These are phyloP conservation scores for Sinonovacula constricta DNA, from an alignment of 1,140 invertebrate species.

Conservation along the genomic window DNA sequence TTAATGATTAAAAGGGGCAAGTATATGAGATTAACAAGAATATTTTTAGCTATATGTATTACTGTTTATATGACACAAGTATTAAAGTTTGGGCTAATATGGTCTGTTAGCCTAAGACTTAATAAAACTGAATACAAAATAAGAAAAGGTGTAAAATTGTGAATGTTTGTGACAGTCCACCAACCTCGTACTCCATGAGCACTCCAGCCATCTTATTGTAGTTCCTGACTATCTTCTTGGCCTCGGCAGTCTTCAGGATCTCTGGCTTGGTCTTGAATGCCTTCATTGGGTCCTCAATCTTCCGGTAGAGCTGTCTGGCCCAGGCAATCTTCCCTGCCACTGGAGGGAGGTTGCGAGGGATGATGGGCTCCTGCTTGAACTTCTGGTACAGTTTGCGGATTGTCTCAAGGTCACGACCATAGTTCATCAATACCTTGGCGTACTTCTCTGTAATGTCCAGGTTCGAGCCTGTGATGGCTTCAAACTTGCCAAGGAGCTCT, in stretches of 20 bases:
- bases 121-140: too few relatives aligned
- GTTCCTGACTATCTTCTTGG: conserved; percentile 80
- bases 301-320: conserved; percentile 79
- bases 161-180: not conserved
- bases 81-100: too few relatives aligned
- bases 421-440: conserved; percentile 88
- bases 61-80: too few relatives aligned
- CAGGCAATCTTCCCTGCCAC: conserved; percentile 79
- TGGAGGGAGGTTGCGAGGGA: conserved; percentile 78
- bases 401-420: conserved; percentile 91
- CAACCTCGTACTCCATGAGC: conserved; percentile 79
- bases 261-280: conserved; percentile 80
- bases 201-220: conserved; percentile 83
- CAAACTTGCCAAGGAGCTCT: conserved; percentile 78
- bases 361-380: conserved; percentile 77
- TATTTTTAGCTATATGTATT: too few relatives aligned
- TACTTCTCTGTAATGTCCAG: conserved; percentile 86
- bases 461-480: conserved; percentile 74
- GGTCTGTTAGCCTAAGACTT: too few relatives aligned
- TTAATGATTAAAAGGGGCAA: too few relatives aligned
- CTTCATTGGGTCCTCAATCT: conserved; percentile 80
- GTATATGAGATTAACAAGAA: too few relatives aligned
- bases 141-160: too few relatives aligned
- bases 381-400: conserved; percentile 84
- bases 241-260: conserved; percentile 80